phyloP scores from a whole-genome alignment of 2,113 vertebrate species.

The Nipponia nippon region DNA sequence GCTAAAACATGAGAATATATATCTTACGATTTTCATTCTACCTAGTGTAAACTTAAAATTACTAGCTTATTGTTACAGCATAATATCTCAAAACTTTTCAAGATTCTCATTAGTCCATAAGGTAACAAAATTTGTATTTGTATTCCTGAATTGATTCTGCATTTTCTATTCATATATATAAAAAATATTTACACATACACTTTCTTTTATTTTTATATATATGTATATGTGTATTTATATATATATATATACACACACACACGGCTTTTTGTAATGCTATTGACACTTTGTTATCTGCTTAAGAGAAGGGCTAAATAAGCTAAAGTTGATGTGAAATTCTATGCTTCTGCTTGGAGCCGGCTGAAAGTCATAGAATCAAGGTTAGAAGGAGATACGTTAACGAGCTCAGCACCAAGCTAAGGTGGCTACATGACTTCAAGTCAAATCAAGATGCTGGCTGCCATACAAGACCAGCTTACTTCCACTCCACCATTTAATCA shows the following conservation, averaged over 20 bases:
- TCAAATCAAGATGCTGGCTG: not conserved
- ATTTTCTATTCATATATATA: not conserved
- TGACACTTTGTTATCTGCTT: not conserved
- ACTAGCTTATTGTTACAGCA: not conserved
- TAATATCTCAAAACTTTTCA: not conserved
- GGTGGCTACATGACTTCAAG: not conserved
- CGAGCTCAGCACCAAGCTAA: not conserved
- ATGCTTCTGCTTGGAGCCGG: not conserved
- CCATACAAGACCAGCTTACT: not conserved
- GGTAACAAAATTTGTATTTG: not conserved
- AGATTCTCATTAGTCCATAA: not conserved
- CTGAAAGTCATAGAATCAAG: not conserved
- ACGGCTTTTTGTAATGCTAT: not conserved
- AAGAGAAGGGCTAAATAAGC: not conserved
- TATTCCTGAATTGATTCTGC: not conserved
- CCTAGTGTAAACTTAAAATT: not conserved
- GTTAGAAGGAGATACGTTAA: fast-evolving
- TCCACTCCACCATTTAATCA: not conserved
- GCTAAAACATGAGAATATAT: not conserved
- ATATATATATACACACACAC: not conserved
- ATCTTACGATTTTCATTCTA: not conserved
- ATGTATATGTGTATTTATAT: too few species aligned
- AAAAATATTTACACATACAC: not conserved
- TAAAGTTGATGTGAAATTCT: not conserved
- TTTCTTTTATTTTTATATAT: too few species aligned